These are phyloP conservation scores for Ectemnius lituratus DNA, from an alignment of 2,888 invertebrate species.

Conservation along the genomic window DNA sequence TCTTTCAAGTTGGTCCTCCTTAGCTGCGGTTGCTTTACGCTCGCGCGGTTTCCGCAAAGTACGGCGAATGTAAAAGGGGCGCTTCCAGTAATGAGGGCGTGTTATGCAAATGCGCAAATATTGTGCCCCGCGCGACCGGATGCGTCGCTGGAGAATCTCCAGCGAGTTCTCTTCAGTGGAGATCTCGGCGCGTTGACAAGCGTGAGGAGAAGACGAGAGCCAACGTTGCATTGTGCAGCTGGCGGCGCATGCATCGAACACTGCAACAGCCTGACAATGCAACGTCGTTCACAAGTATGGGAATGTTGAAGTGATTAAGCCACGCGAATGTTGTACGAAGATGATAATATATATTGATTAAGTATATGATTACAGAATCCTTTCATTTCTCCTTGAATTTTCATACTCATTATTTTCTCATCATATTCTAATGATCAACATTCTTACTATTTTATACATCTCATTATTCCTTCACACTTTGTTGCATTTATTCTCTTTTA, in stretches of 20 bases:
- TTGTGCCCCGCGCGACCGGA: constrained; percentile 33
- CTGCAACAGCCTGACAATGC: too few relatives aligned
- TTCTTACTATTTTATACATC: too few relatives aligned
- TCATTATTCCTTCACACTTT: too few relatives aligned
- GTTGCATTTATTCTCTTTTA: too few relatives aligned
- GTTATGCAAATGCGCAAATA: constrained; percentile 56
- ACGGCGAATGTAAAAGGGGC: constrained; percentile 5
- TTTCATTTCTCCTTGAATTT: too few relatives aligned
- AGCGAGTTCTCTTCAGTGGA: constrained; percentile 1
- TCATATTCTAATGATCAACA: too few relatives aligned
- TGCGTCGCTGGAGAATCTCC: neutral
- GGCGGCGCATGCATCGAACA: neutral
- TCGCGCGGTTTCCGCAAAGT: constrained; percentile 39
- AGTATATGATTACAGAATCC: too few relatives aligned
- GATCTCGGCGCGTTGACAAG: constrained; percentile 18
- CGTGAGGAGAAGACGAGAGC: constrained; percentile 7
- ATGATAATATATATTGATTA: too few relatives aligned
- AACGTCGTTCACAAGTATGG: too few relatives aligned
- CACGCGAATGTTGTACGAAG: too few relatives aligned
- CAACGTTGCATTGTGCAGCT: neutral
- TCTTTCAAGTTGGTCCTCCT: neutral
- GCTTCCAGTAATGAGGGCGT: constrained; percentile 52
- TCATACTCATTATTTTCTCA: too few relatives aligned
- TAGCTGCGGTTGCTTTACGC: neutral
- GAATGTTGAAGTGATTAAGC: too few relatives aligned